Base-by-base conservation (phyloP, 2,797 vertebrate genomes). In the Onychomys leucogaster region DNA sequence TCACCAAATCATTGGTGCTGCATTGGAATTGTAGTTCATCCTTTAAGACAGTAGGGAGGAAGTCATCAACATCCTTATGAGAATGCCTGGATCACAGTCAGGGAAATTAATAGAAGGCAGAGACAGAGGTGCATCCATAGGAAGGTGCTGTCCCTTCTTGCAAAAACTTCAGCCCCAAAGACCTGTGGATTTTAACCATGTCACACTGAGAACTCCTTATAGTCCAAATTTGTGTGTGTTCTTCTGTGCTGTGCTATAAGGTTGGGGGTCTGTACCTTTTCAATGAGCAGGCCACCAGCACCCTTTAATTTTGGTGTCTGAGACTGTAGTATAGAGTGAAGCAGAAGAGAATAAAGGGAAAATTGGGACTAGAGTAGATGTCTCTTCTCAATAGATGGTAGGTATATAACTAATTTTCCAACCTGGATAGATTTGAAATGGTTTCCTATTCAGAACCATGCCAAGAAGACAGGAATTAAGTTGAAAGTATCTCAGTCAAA, bases 21-120 rank as follows among this genome's bases (percentile, higher is more conserved):
- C 17, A 46, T 41, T 96, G 65, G 92, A 95, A 96, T 41, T 77
- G 63, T 91, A 49, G 94, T 96, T 94, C 94, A 91, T 88, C 90
- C 63, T 73, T 96, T 89, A 75, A 37, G 11, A 84, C 34, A 71
- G 73, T n/a, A 93, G 17, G 52, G 21, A 76, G 32, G 43, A 73
- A 21, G 32, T 52, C 41, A 52, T 49, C 19, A 83, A 21, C 21
- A 23, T 82, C 57, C 34, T 95, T 84, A 3, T 91, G 86, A 34
- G 25, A 69, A 82, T 23, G n/a, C 27, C 73, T 3, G 75, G 69
- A n/a, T 88, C 37, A 67, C 19, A 82, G 69, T 49, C 37, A 89
- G 25, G 83, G 43, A 4, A 71, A 73, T 83, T 78, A 43, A 75
- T 29, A 61, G 14, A 61, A 82, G 46, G 49, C 55, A 83, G 95